phyloP scores from a whole-genome alignment of 1,140 invertebrate genomes.

The Cydia strobilella region DNA sequence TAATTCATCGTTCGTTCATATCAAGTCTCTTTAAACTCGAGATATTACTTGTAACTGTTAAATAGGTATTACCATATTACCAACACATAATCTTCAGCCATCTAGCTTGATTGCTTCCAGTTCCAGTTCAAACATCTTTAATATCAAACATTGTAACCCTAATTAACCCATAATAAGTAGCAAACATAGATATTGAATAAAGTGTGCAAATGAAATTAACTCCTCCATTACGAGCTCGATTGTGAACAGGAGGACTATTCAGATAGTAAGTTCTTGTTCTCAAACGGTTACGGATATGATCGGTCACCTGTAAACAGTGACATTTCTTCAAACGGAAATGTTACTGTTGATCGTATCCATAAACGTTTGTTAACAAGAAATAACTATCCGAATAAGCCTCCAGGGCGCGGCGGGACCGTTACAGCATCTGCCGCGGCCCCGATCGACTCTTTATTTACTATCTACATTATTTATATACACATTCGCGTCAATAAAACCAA shows the following conservation, averaged over 20 bases:
- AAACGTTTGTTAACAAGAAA: too few relatives aligned
- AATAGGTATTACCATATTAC: too few relatives aligned
- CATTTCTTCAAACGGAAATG: too few relatives aligned
- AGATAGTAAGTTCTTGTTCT: too few relatives aligned
- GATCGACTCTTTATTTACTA: slow-evolving; percentile 17
- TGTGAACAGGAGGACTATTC: neutral
- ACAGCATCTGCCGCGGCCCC: slow-evolving; percentile 16
- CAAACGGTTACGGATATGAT: too few relatives aligned
- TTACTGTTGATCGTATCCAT: too few relatives aligned
- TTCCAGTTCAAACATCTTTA: neutral
- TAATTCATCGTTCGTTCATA: too few relatives aligned
- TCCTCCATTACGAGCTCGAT: neutral
- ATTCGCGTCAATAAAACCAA: slow-evolving; percentile 15
- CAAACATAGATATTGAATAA: neutral
- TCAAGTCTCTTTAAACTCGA: too few relatives aligned
- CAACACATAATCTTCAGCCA: neutral
- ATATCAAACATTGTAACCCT: neutral
- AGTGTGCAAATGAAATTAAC: slow-evolving; percentile 1
- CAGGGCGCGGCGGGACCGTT: slow-evolving; percentile 22
- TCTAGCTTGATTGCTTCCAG: neutral
- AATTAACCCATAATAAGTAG: neutral
- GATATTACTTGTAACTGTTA: neutral
- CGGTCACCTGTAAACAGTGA: too few relatives aligned
- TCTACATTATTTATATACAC: slow-evolving; percentile 7
- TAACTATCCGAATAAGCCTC: neutral